A percentile compares a stretch with the other conserved stretches of the same genome.
These are phyloP conservation scores for Morinoia aosen DNA, from an alignment of 2,888 invertebrate species.

Conservation along the genomic window DNA sequence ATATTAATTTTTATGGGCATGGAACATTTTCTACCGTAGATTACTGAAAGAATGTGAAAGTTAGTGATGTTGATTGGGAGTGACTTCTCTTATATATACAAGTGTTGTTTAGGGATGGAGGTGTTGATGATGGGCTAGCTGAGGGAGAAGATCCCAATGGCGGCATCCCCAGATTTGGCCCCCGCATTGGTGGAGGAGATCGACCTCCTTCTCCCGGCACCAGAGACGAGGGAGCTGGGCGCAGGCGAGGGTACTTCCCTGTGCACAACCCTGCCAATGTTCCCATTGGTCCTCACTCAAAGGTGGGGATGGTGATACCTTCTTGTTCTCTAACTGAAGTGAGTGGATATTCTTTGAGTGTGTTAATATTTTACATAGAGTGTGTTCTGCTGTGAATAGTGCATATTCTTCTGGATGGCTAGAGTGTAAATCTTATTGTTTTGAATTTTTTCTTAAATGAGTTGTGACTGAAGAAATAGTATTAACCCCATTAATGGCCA, in stretches of 20 bases:
- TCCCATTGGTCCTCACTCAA: not conserved
- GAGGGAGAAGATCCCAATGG: constrained; percentile 28
- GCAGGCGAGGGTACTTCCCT: constrained; percentile 33
- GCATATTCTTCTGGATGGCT: not conserved
- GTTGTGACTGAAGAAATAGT: too few relatives aligned
- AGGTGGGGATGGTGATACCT: not conserved
- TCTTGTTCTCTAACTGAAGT: too few relatives aligned
- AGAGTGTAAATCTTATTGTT: not conserved
- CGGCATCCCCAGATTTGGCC: not conserved
- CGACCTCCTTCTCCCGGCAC: constrained; percentile 32
- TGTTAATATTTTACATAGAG: not conserved
- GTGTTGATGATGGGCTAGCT: constrained; percentile 34
- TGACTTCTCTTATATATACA: too few relatives aligned
- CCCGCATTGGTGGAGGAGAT: not conserved
- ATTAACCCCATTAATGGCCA: too few relatives aligned
- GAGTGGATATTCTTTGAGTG: too few relatives aligned
- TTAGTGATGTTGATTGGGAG: too few relatives aligned
- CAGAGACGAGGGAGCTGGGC: not conserved
- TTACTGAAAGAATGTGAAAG: too few relatives aligned
- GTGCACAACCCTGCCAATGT: constrained; percentile 36
- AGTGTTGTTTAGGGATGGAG: not conserved
- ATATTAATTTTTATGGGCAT: too few relatives aligned
- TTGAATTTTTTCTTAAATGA: too few relatives aligned
- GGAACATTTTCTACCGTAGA: too few relatives aligned
- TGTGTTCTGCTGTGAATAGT: not conserved